Evolutionary conservation across 1,140 invertebrate genomes (phyloP), one percentile per base, ranked within the genome.

Genomic region (Papilio polytes): DNA sequence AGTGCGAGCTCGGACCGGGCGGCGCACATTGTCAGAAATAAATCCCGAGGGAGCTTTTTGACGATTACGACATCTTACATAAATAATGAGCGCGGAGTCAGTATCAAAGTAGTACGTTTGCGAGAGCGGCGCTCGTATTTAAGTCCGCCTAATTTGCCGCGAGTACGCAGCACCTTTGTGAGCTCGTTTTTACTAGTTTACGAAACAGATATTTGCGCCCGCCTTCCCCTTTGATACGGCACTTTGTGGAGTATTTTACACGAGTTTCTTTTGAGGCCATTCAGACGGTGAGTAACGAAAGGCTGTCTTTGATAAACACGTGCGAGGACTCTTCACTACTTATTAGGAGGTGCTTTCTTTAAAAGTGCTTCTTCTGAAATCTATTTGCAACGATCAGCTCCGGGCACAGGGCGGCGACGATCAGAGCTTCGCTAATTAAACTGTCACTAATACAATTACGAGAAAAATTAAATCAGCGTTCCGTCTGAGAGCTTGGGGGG

Each of bases 231-330:
- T 95, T 94, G 91, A 94, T 93, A 93, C 92, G 91, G 92, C 92
- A 94, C 92, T 94, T 95, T 94, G 92, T 92, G 90, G 90, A 94
- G 91, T 92, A 91, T 95, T 95, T 95, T 95, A 95, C 94, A 94
- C 92, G 92, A 94, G 94, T 94, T 94, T 94, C 92, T 94, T 95
- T 95, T 95, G 93, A 95, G 92, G 89, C 92, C 92, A 94, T 95
- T 95, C 94, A 95, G 92, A 95, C 94, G 92, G 92, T 95, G 92
- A 94, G 93, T 94, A 95, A 95, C 92, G 94, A 94, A 94, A 95
- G 94, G 94, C 92, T 94, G 94, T 94, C 94, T 95, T 94, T 95
- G 92, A 94, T 95, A 94, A 95, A 95, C 94, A 95, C 94, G 94
- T 95, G 93, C 94, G 92, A 94, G 94, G 92, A 94, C 92, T 95